Evolutionary conservation across 2,797 vertebrate genomes (phyloP).

Genomic region (Apogon talboti): DNA sequence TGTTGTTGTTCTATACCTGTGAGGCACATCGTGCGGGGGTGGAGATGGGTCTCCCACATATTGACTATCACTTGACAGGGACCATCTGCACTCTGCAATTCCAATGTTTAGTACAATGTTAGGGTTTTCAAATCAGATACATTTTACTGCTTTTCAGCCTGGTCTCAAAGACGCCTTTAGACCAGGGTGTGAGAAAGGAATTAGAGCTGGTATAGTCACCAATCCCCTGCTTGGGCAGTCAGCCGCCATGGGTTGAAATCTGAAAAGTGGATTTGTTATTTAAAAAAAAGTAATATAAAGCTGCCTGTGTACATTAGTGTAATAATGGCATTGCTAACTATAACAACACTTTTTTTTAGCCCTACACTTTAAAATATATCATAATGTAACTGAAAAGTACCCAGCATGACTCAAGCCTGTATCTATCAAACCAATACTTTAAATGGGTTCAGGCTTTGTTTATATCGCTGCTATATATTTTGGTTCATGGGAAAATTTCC

Average conservation of each 20-base stretch:
- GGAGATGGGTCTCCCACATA: slow-evolving; percentile 99
- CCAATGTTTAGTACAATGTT: slow-evolving; percentile 82
- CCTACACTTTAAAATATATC: neutral
- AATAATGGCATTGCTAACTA: neutral
- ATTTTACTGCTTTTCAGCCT: slow-evolving; percentile 46
- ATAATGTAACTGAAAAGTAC: neutral
- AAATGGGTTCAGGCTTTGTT: neutral
- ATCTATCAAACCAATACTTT: neutral
- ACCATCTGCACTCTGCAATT: slow-evolving; percentile 94
- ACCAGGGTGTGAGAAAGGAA: slow-evolving; percentile 64
- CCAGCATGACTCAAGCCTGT: neutral
- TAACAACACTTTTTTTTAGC: slow-evolving; percentile 9
- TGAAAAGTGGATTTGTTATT: slow-evolving; percentile 82
- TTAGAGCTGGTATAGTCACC: slow-evolving; percentile 73
- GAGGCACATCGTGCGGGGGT: slow-evolving; percentile 95
- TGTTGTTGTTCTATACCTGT: slow-evolving; percentile 90
- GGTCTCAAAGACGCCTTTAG: slow-evolving; percentile 42
- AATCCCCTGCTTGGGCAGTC: slow-evolving; percentile 62
- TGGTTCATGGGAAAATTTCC: neutral
- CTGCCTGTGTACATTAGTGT: slow-evolving; percentile 9
- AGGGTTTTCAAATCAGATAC: slow-evolving; percentile 72
- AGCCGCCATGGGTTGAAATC: slow-evolving; percentile 74
- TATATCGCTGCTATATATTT: neutral
- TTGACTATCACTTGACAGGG: slow-evolving; percentile 98
- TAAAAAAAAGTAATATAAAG: slow-evolving; percentile 28